Conservation (phyloP, 1,140 invertebrate genomes). For the Drosophila pallidifrons region DNA sequence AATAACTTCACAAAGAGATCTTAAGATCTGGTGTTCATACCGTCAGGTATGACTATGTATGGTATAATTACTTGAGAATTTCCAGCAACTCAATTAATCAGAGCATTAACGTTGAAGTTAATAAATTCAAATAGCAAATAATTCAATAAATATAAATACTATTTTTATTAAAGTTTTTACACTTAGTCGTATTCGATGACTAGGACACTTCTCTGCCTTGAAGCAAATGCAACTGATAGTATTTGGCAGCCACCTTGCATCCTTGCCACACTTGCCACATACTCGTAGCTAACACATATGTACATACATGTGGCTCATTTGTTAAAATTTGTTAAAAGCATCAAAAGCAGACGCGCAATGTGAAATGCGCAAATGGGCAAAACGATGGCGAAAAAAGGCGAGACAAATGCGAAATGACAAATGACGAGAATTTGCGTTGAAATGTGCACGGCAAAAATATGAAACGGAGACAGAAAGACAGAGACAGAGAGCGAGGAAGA, state of each 20-base stretch:
- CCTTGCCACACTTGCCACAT: background rate
- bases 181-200: too few relatives aligned
- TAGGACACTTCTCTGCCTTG: background rate
- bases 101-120: too few relatives aligned
- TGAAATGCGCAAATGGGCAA: background rate
- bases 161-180: too few relatives aligned
- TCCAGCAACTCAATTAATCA: too few relatives aligned
- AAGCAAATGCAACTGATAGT: background rate
- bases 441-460: constrained; percentile 15
- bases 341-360: constrained; percentile 13
- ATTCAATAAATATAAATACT: too few relatives aligned
- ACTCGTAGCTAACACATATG: background rate
- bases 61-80: too few relatives aligned
- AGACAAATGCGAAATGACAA: constrained; percentile 31
- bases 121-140: too few relatives aligned
- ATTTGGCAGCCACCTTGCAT: background rate
- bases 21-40: too few relatives aligned
- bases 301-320: constrained; percentile 14
- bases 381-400: constrained; percentile 20
- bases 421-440: constrained; percentile 27
- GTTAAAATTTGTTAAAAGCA: constrained; percentile 46
- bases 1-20: too few relatives aligned
- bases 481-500: background rate
- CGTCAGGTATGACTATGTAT: too few relatives aligned
- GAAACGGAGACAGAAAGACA: too few relatives aligned